Evolutionary conservation across 2,113 vertebrate species (phyloP).

Genomic region (Nanorana parkeri): DNA sequence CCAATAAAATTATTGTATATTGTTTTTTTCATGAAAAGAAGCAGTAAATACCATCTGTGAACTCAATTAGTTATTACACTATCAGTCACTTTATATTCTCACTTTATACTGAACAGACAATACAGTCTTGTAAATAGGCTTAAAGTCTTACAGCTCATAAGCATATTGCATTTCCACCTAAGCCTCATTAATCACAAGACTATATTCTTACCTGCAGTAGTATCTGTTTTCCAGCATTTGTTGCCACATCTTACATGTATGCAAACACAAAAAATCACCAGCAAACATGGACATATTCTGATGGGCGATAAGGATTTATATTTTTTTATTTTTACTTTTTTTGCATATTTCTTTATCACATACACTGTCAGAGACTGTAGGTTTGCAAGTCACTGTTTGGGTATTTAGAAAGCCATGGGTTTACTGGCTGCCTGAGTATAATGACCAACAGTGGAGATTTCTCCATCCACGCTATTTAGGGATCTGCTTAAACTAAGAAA

Average conservation of each 20-base stretch:
- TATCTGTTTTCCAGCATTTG: conserved; percentile 5
- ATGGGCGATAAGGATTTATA: too few species aligned
- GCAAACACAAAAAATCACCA: not conserved
- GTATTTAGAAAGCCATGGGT: too few species aligned
- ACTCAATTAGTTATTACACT: not conserved
- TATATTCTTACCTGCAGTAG: conserved; percentile 35
- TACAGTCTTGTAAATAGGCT: conserved; percentile 32
- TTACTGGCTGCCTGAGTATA: too few species aligned
- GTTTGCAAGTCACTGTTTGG: too few species aligned
- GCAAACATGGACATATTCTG: too few species aligned
- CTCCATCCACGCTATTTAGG: too few species aligned
- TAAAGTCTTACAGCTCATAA: conserved; percentile 25
- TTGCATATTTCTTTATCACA: too few species aligned
- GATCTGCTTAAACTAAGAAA: too few species aligned
- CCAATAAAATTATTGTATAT: too few species aligned
- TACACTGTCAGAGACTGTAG: too few species aligned
- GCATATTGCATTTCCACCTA: conserved; percentile 25
- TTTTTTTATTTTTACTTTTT: too few species aligned
- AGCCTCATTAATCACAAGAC: conserved; percentile 36
- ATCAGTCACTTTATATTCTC: not conserved
- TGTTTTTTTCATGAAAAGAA: not conserved
- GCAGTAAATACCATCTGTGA: not conserved
- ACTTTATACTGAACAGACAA: not conserved
- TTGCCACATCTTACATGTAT: not conserved
- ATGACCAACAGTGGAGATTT: too few species aligned